Base-by-base conservation (phyloP, 2,113 vertebrate species). In the Rynchops niger region DNA sequence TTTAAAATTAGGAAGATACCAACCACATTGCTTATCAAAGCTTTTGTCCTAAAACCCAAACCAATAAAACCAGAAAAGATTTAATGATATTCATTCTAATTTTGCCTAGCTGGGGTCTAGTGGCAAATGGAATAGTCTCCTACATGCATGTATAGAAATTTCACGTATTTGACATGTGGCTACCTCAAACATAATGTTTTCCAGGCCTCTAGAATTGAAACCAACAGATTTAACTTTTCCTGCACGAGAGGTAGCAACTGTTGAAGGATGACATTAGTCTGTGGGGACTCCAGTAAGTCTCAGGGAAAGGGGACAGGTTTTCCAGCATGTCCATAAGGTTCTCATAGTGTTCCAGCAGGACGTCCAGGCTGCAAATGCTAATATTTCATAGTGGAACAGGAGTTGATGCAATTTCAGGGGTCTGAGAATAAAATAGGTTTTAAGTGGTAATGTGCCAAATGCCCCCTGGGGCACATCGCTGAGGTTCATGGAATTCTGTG, bases 401-500 rank as follows among this genome's bases (percentile, higher is more conserved):
- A 93, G 42, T 17, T 91, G 56, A 81, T 78, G 81, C n/a, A 76
- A 80, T 89, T 89, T 89, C 66, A 91, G 19, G 38, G 78, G 50
- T 6, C 38, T 90, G 55, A 76, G 52, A 94, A 78, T 71, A 3
- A 81, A 89, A 42, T 34, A 36, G 23, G 11, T 55, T 96, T 90
- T 27, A 81, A 88, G 71, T 43, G 19, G 70, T 82, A 88, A 89
- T 43, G 45, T 55, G 58, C 90, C 84, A 93, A 96, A 90, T 19
- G 13, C 63, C 71, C 50, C 62, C 15, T 80, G 34, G 66, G 82
- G 78, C 4, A 2, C 36, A 62, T 82, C 40, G 6, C 47, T 78
- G 67, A 86, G 42, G 49, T 81, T 82, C 74, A 61, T 69, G 89
- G 67, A 86, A 90, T 91, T 85, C 43, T 90, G 90, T 88, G 95